Base-by-base conservation (phyloP, 2,888 invertebrate genomes). In the Chirona hameri region DNA sequence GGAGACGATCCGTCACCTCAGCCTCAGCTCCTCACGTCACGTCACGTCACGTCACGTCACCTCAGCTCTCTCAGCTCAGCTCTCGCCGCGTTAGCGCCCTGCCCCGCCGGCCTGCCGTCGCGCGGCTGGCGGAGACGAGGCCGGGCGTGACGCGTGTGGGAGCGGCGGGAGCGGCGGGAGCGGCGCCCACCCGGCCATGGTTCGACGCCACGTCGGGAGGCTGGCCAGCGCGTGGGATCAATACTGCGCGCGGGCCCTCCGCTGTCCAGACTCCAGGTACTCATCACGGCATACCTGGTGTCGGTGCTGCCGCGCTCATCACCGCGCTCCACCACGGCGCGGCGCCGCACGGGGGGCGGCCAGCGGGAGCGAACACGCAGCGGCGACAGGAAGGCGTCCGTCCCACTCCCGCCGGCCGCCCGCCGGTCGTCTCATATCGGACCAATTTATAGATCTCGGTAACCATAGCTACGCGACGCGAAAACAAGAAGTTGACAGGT, bases 401-500 rank as follows among this genome's bases (percentile, higher is more conserved):
- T 18, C 60, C 60, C 7, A 24, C 60, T 24, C n/a, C 27, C 65
- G 65, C 15, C 65, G 12, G 29, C 65, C 27, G 65, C 65, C 65
- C 10, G 24, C 60, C 12, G 4, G 27, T 27, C 21, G 31, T 72
- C 14, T 72, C 31, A 72, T 72, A 29, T 29, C 72, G 24, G 21
- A 46, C 76, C 46, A 76, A 46, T 46, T 46, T 46, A 76, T 76
- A 76, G 39, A 76, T 76, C 39, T 76, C 24, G 76, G 76, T 76
- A 76, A 76, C 76, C 76, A 76, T 76, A 76, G 76, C 24, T 76
- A 76, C 39, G 39, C 24, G 46, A 46, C 39, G 46, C 46, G 12
- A 24, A 39, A 76, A 76, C 76, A 76, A 76, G 46, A 76, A 39
- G 76, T 46, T 76, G 76, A 21, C 72, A 72, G 76, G 39, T 46